These are phyloP conservation scores for Pterobdella sp. DNA, from an alignment of 2,888 invertebrate genomes.

Conservation along the genomic window DNA sequence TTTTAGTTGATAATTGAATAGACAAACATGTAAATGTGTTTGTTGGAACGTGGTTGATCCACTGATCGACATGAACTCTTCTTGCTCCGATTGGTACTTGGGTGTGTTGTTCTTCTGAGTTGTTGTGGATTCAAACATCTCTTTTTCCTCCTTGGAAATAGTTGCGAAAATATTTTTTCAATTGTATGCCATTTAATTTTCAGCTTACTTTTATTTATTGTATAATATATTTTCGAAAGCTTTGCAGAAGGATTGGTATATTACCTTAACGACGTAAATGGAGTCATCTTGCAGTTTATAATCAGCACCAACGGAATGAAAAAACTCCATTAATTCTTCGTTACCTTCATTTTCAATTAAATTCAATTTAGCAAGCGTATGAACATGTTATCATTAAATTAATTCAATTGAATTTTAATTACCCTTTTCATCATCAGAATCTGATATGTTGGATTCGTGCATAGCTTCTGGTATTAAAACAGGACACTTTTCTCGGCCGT, in stretches of 20 bases:
- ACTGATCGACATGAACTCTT: slow-evolving; percentile 7
- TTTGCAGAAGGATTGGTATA: background rate
- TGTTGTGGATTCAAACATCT: background rate
- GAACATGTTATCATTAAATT: background rate
- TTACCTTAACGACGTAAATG: slow-evolving; percentile 35
- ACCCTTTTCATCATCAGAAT: slow-evolving; percentile 99
- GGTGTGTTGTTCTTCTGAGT: background rate
- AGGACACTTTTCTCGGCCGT: slow-evolving; percentile 87
- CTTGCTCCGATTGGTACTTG: slow-evolving; percentile 2
- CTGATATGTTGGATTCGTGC: slow-evolving; percentile 98
- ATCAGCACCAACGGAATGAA: slow-evolving; percentile 32
- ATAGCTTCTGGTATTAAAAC: slow-evolving; percentile 97
- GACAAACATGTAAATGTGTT: background rate
- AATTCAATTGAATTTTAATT: slow-evolving; percentile 45
- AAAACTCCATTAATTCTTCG: slow-evolving; percentile 25
- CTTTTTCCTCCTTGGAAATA: background rate
- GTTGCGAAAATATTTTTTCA: background rate
- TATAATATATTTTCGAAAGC: background rate
- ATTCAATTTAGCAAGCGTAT: background rate
- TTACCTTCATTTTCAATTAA: slow-evolving; percentile 24
- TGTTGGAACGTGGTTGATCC: background rate
- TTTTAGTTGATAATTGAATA: too few species aligned
- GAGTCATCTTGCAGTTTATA: slow-evolving; percentile 35
- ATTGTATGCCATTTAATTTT: background rate
- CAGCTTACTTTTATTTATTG: background rate